These are phyloP conservation scores for Masticophis lateralis DNA, from an alignment of 2,797 vertebrate species.

Conservation along the genomic window DNA sequence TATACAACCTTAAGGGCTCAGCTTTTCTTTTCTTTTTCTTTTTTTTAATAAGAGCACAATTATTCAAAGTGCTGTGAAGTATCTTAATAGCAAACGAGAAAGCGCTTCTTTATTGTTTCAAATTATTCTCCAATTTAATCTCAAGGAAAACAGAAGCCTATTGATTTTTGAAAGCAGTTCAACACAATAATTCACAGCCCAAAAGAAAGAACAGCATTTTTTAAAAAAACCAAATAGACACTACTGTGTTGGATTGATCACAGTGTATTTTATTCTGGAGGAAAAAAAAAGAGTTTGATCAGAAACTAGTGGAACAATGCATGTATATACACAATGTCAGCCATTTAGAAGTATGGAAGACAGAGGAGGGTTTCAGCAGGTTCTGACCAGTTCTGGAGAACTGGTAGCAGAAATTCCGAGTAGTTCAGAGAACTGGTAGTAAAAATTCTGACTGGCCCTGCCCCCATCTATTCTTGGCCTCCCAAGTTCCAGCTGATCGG, in stretches of 20 bases:
- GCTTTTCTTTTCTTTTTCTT: background rate
- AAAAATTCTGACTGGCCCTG: no score
- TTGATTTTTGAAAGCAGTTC: conserved; percentile 2
- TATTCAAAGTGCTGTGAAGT: conserved; percentile 17
- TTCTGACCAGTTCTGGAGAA: no score
- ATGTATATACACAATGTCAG: background rate
- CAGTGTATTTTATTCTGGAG: background rate
- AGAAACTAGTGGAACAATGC: background rate
- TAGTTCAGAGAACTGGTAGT: no score
- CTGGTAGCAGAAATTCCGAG: no score
- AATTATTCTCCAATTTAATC: conserved; percentile 17
- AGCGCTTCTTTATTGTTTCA: conserved; percentile 5
- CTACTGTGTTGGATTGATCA: background rate
- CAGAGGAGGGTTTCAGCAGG: background rate
- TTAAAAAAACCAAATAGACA: background rate
- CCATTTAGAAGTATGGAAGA: background rate
- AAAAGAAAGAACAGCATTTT: background rate
- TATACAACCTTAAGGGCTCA: background rate
- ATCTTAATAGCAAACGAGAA: conserved; percentile 1
- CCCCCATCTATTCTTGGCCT: no score
- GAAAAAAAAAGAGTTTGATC: background rate
- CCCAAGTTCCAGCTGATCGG: no score
- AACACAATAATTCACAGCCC: background rate
- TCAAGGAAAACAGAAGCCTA: conserved; percentile 1
- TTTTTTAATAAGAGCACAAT: conserved; percentile 3